Evolutionary conservation across 2,888 invertebrate species (phyloP).

Genomic region (Drosophila niveifrons): DNA sequence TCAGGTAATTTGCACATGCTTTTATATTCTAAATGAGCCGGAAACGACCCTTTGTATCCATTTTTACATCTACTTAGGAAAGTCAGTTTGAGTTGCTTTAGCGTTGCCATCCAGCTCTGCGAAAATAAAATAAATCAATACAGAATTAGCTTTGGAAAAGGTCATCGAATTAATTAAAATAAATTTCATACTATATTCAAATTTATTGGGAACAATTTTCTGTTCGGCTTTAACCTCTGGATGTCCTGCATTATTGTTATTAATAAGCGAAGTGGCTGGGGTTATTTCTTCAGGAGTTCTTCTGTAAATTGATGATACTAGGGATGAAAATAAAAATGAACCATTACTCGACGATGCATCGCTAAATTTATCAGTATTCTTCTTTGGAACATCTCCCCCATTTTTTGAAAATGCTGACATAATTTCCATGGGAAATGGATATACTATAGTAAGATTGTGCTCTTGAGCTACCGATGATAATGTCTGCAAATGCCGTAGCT

Average conservation of each 20-base stretch:
- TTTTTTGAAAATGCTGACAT: slow-evolving; percentile 25
- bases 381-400: background rate
- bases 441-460: slow-evolving; percentile 64
- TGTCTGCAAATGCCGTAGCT: slow-evolving; percentile 77
- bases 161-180: background rate
- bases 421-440: slow-evolving; percentile 78
- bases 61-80: background rate
- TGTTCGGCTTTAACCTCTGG: background rate
- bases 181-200: background rate
- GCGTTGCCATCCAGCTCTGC: background rate
- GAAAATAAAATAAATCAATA: background rate
- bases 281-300: background rate
- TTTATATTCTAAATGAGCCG: too few relatives aligned
- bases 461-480: slow-evolving; percentile 71
- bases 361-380: background rate
- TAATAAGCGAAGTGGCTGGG: too few relatives aligned
- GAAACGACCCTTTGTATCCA: background rate
- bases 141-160: background rate
- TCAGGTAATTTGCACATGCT: background rate
- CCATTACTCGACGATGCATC: background rate
- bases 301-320: background rate
- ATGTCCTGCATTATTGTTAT: background rate
- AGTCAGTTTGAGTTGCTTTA: slow-evolving; percentile 13
- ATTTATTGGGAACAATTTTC: background rate
- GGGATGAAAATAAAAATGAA: background rate